Base-by-base conservation (phyloP, 2,113 vertebrate species). In the Cynocephalus volans region DNA sequence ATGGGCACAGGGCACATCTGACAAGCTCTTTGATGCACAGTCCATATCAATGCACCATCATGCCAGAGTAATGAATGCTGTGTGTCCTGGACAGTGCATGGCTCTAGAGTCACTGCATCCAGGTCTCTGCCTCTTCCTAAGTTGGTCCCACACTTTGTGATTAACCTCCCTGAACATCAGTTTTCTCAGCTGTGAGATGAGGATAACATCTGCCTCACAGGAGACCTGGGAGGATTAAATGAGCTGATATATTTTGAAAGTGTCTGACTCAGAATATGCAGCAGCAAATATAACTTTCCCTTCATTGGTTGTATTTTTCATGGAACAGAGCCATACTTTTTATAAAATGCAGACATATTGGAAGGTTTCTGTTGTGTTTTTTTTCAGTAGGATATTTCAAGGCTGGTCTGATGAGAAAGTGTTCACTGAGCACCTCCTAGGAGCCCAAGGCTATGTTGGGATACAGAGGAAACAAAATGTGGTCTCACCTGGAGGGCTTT, bases 261-360 rank as follows among this genome's bases (percentile, higher is more conserved):
- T 12, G 62, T 95, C 94, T 93, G 50, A 85, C 36, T 83, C 50
- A 73, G 67, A 92, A 76, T 33, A 28, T 23, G 33, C 26, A 12
- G 60, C n/a, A 31, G 31, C 81, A 93, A 58, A 58, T 72, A 86
- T 26, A 60, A 91, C 86, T 96, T 95, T 64, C 80, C 75, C 58
- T 92, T 77, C 21, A 1, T 79, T 90, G 88, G 64, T 77, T 88
- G 64, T 88, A 45, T 93, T 97, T 97, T 96, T 94, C 45, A 73
- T 90, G 73, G 67, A 88, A 64, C 7, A 18, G 77, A 88, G 96
- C 72, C 77, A 83, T 90, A 4, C 13, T 80, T 89, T 60, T 45
- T 10, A 77, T 70, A 58, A 56, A 72, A 90, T 84, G 45, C 50
- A 92, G 73, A 69, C 77, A 45, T 31, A 41, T 6, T 93, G 28